Evolutionary conservation across 2,113 vertebrate species (phyloP).

Genomic region (Emydocephalus ijimae): DNA sequence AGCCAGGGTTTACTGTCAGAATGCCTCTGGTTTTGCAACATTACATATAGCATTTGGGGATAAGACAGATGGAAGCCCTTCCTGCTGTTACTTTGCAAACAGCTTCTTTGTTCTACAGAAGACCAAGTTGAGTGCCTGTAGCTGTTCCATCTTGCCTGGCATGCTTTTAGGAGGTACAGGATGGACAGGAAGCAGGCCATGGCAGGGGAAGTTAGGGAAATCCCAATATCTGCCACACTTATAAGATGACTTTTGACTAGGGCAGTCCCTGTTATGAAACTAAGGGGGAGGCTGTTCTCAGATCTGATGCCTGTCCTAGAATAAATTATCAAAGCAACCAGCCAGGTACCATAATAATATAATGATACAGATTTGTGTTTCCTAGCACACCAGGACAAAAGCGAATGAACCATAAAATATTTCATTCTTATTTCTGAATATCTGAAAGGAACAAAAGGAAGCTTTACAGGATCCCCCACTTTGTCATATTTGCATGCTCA

Average conservation of each 20-base stretch:
- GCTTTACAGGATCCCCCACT: constrained; percentile 18
- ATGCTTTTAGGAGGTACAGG: not conserved
- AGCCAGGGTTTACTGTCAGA: not conserved
- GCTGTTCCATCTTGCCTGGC: not conserved
- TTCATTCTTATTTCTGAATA: constrained; percentile 43
- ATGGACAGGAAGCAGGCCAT: not conserved
- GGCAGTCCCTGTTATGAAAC: not conserved
- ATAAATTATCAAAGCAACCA: not conserved
- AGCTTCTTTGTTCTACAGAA: not conserved
- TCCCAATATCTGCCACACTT: not conserved
- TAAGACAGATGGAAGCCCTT: not conserved
- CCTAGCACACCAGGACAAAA: constrained; percentile 39
- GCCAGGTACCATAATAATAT: not conserved
- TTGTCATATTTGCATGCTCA: constrained; percentile 31
- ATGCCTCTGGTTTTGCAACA: not conserved
- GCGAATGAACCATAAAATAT: constrained; percentile 40
- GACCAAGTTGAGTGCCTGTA: not conserved
- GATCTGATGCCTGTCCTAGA: not conserved
- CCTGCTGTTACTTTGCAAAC: not conserved
- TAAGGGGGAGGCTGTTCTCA: not conserved
- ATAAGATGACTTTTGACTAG: not conserved
- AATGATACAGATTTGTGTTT: not conserved
- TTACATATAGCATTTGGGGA: not conserved
- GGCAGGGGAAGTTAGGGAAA: not conserved
- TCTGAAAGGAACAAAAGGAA: constrained; percentile 18